These are phyloP conservation scores for Semaprochilodus insignis DNA, from an alignment of 2,797 vertebrate species.

Conservation along the genomic window DNA sequence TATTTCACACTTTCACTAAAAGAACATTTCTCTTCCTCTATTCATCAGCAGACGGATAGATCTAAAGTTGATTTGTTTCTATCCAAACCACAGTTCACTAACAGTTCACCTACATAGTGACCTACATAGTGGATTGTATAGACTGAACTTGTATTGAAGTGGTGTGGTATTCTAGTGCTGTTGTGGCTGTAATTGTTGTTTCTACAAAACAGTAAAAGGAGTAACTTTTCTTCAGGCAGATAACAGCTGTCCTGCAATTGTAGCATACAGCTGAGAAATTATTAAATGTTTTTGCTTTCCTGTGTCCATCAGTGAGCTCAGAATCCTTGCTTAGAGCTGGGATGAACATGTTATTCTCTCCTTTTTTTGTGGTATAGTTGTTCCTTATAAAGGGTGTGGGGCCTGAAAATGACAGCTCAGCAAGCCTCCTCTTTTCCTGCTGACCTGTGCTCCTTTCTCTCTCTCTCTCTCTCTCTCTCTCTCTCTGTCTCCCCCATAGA, in stretches of 20 bases:
- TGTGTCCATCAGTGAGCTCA: not conserved
- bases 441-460: constrained; percentile 58
- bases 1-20: no score
- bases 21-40: no score
- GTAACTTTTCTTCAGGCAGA: not conserved
- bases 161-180: no score
- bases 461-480: constrained; percentile 28
- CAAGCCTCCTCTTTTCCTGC: constrained; percentile 59
- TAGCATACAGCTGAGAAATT: not conserved
- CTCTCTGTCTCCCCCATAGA: constrained; percentile 15
- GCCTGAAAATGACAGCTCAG: constrained; percentile 55
- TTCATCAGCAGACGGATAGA: no score
- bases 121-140: no score
- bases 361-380: constrained; percentile 15
- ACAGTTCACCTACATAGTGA: no score
- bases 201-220: not conserved
- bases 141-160: no score
- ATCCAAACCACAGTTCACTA: no score
- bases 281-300: not conserved
- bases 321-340: not conserved
- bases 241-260: not conserved
- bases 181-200: no score
- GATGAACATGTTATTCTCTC: not conserved
- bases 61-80: no score
- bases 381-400: constrained; percentile 52